Percentiles rank a stretch among this genome's conserved stretches.
Evolutionary conservation across 2,797 vertebrate species (phyloP).

Genomic region (Siniperca obscura): DNA sequence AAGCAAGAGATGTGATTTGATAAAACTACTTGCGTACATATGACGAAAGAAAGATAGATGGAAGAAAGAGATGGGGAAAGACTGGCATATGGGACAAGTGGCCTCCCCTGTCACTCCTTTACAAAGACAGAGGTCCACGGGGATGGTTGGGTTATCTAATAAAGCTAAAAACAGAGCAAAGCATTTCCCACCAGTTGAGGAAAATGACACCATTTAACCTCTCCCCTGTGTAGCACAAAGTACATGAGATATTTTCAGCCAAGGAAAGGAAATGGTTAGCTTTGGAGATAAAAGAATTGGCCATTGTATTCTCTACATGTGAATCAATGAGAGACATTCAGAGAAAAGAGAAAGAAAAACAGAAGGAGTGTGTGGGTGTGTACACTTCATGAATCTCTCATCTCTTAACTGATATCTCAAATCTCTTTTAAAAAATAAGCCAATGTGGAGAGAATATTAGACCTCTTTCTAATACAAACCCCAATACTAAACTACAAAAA

Average conservation of each 20-base stretch:
- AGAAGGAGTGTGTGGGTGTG: not conserved
- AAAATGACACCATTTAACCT: constrained; percentile 66
- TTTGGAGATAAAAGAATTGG: constrained; percentile 37
- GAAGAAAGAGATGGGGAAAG: constrained; percentile 6
- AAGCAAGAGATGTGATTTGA: constrained; percentile 57
- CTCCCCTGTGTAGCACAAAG: constrained; percentile 34
- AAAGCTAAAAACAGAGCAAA: constrained; percentile 64
- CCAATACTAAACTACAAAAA: no score
- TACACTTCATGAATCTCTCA: not conserved
- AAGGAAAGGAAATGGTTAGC: constrained; percentile 49
- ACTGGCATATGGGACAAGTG: constrained; percentile 35
- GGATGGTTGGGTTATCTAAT: constrained; percentile 59
- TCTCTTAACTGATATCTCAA: not conserved
- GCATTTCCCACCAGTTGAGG: constrained; percentile 62
- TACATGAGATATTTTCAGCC: constrained; percentile 43
- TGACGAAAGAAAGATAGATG: constrained; percentile 46
- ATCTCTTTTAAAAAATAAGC: constrained; percentile 3
- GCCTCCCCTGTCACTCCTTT: constrained; percentile 41
- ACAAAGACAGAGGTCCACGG: constrained; percentile 35
- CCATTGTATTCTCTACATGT: constrained; percentile 69
- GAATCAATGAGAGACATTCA: constrained; percentile 25
- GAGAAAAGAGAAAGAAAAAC: constrained; percentile 10
- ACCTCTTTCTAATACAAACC: not conserved
- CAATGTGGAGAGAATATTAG: not conserved
- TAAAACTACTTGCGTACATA: constrained; percentile 42